phyloP scores from a whole-genome alignment of 64 coral and sea anemone genomes.

The Platygyra sinensis region DNA sequence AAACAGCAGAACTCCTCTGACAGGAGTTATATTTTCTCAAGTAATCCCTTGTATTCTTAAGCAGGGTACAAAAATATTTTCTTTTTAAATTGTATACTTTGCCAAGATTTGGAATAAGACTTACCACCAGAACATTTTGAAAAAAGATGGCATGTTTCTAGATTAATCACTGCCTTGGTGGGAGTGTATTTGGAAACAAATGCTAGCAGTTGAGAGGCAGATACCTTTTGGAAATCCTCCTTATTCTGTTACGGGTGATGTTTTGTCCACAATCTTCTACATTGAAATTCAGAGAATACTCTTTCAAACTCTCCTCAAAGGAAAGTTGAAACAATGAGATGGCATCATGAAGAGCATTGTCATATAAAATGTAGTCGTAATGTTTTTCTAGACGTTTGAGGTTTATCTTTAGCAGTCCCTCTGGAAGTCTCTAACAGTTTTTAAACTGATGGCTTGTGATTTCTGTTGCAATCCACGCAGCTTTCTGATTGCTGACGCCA shows the following conservation, averaged over 20 bases:
- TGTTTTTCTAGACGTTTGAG: not conserved
- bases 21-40: too few species aligned
- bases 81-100: too few species aligned
- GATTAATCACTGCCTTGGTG: too few species aligned
- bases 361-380: not conserved
- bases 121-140: too few species aligned
- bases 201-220: not conserved
- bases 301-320: not conserved
- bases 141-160: too few species aligned
- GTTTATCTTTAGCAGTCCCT: not conserved
- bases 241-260: not conserved
- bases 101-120: too few species aligned
- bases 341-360: not conserved
- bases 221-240: not conserved
- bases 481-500: not conserved
- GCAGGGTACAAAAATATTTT: too few species aligned
- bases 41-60: too few species aligned
- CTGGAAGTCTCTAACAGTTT: not conserved
- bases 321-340: not conserved
- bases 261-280: not conserved
- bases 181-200: too few species aligned
- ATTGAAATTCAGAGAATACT: not conserved
- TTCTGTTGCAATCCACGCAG: conserved; percentile 2
- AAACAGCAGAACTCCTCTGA: too few species aligned
- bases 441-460: not conserved